Evolutionary conservation across 2,888 invertebrate genomes (phyloP).

Genomic region (Polyommatus icarus): DNA sequence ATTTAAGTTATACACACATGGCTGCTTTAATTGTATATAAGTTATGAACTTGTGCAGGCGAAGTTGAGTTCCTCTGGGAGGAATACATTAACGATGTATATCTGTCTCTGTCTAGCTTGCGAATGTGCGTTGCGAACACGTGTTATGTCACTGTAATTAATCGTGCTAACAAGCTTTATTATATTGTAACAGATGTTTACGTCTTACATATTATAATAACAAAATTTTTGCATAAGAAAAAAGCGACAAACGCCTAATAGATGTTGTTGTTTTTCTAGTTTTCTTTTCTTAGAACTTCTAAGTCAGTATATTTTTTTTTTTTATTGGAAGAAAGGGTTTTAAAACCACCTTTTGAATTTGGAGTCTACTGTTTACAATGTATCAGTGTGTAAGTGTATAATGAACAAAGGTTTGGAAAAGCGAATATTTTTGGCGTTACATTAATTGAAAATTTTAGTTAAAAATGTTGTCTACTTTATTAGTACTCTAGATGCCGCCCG

Average conservation of each 20-base stretch:
- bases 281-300: not conserved
- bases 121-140: slow-evolving; percentile 11
- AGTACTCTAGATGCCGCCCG: no score
- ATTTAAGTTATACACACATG: not conserved
- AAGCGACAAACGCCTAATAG: not conserved
- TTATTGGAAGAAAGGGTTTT: no score
- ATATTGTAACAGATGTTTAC: not conserved
- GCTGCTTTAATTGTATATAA: not conserved
- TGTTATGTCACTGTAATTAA: slow-evolving; percentile 14
- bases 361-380: no score
- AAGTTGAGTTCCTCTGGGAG: slow-evolving; percentile 1
- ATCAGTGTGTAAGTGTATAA: no score
- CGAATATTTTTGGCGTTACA: no score
- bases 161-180: slow-evolving; percentile 1
- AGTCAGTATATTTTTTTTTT: no score
- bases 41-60: not conserved
- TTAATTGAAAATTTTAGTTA: no score
- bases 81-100: not conserved
- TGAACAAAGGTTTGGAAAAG: no score
- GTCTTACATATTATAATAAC: not conserved
- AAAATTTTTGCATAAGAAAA: not conserved
- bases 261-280: not conserved
- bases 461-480: no score
- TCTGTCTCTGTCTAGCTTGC: not conserved
- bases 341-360: no score